Percentiles rank a stretch among this genome's conserved stretches.
phyloP scores from a whole-genome alignment of 2,888 invertebrate species.

The Calliscelio sp. region DNA sequence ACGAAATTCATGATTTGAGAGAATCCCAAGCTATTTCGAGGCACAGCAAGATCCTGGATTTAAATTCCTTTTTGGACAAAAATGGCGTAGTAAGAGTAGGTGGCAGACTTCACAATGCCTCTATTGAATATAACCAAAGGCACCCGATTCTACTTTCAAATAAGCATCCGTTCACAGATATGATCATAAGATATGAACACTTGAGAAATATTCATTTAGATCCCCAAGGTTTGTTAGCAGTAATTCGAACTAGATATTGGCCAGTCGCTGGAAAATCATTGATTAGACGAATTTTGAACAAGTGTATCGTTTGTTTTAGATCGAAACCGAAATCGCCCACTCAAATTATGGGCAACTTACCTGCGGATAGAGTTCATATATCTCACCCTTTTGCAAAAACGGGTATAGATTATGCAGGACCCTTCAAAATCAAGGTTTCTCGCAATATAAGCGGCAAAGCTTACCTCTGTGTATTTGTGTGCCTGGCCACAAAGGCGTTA shows the following conservation, averaged over 20 bases:
- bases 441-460: not conserved
- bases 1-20: slow-evolving; percentile 16
- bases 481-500: not conserved
- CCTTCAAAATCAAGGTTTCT: slow-evolving; percentile 15
- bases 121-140: slow-evolving; percentile 2
- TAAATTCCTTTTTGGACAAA: slow-evolving; percentile 40
- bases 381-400: slow-evolving; percentile 63
- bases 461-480: not conserved
- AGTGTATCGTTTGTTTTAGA: not conserved
- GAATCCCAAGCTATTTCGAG: slow-evolving; percentile 7
- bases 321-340: not conserved
- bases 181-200: slow-evolving; percentile 32
- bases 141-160: slow-evolving; percentile 37
- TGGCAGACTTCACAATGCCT: slow-evolving; percentile 32
- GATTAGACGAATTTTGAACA: not conserved
- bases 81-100: slow-evolving; percentile 5
- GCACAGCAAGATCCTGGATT: not conserved
- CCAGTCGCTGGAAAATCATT: slow-evolving; percentile 40
- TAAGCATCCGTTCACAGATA: slow-evolving; percentile 26
- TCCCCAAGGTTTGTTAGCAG: slow-evolving; percentile 21
- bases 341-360: slow-evolving; percentile 62
- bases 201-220: slow-evolving; percentile 51
- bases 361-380: slow-evolving; percentile 67
- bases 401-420: slow-evolving; percentile 64
- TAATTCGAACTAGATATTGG: slow-evolving; percentile 62